These are phyloP conservation scores for Anguilla anguilla DNA, from an alignment of 2,797 vertebrate genomes.

Conservation along the genomic window DNA sequence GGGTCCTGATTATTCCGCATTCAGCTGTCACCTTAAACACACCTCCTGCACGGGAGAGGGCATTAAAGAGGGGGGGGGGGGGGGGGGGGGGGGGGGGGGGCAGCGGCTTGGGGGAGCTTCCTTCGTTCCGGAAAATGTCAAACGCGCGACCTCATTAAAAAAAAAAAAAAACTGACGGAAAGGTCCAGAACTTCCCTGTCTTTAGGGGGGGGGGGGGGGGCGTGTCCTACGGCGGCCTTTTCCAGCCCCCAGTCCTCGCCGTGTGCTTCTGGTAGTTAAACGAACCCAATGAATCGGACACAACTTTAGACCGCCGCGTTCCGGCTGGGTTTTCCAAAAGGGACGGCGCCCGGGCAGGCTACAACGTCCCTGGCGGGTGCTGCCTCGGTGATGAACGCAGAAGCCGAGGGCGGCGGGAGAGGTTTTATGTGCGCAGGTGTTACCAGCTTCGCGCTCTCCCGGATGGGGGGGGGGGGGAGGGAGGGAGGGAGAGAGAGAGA, in stretches of 20 bases:
- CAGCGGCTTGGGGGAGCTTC: no score
- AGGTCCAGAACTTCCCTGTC: no score
- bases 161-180: no score
- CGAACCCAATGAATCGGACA: no score
- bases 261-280: background rate
- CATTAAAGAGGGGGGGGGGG: background rate
- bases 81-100: no score
- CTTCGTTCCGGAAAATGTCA: no score
- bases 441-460: background rate
- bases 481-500: constrained; percentile 29
- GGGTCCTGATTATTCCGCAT: background rate
- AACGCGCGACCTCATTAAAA: no score
- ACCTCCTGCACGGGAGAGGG: constrained; percentile 46
- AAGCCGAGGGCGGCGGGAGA: background rate
- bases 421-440: constrained; percentile 13
- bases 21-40: constrained; percentile 24
- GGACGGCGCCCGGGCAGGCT: background rate
- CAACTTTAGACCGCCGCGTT: no score
- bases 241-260: background rate
- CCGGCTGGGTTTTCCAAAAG: constrained; percentile 22
- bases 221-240: no score
- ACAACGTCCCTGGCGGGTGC: background rate
- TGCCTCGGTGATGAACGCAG: background rate
- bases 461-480: constrained; percentile 48
- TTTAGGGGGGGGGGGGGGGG: no score